Evolutionary conservation across 2,797 vertebrate species (phyloP).

Genomic region (Pseudochirops cupreus): DNA sequence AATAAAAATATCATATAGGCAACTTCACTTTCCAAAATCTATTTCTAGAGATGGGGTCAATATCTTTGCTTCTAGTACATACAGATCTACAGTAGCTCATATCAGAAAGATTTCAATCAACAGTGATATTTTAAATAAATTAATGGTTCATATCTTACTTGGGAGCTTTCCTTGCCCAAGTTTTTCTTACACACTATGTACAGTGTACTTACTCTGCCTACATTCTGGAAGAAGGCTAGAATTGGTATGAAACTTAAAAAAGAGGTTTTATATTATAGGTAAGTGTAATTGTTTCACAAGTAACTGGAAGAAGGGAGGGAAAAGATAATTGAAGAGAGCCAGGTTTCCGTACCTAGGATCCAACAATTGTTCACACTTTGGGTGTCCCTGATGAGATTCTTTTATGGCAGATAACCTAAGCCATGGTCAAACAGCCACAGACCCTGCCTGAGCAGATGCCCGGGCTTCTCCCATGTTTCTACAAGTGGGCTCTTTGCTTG

Average conservation of each 20-base stretch:
- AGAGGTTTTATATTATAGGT: not conserved
- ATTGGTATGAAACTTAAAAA: constrained; percentile 37
- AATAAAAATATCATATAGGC: not conserved
- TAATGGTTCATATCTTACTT: not conserved
- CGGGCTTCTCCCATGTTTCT: not conserved
- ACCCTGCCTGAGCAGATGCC: not conserved
- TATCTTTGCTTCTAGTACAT: constrained; percentile 4
- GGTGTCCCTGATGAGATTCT: not conserved
- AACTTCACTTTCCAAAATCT: constrained; percentile 34
- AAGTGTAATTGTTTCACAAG: not conserved
- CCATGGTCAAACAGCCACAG: not conserved
- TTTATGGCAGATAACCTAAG: not conserved
- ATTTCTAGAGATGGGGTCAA: constrained; percentile 40
- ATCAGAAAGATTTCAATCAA: constrained; percentile 10
- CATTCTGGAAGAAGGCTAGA: not conserved
- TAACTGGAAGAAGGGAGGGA: constrained; percentile 16
- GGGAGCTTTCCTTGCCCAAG: constrained; percentile 14
- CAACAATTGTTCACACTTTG: not conserved
- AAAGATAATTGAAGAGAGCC: not conserved
- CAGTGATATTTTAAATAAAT: constrained; percentile 29
- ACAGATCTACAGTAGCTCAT: not conserved
- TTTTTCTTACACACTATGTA: not conserved
- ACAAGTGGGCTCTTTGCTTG: not conserved
- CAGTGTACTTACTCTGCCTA: not conserved
- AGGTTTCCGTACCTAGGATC: not conserved